Base-by-base conservation (phyloP, 2,888 invertebrate species). In the Geophilus truncorum region DNA sequence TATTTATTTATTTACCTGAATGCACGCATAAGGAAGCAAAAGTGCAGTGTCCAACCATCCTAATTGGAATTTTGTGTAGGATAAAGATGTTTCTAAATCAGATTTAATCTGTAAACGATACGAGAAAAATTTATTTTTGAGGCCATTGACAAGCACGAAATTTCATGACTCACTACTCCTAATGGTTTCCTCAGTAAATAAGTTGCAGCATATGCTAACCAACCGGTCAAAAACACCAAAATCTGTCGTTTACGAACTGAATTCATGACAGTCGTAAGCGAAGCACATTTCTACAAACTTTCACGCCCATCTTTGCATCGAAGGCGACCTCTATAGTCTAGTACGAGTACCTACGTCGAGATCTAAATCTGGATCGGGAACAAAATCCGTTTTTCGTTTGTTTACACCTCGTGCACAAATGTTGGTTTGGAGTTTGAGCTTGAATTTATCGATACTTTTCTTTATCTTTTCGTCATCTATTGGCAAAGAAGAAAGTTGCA, bases 1-100 rank as follows among this genome's bases (percentile, higher is more conserved):
- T 78, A 28, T 78, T 21, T 75, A 30, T n/a, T n/a, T n/a, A 9
- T 32, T 78, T 83, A 86, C 86, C 85, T 86, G 86, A 84, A 86
- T 84, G 5, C 86, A 77, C 78, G 89, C 87, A 84, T 89, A 89
- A 0, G 89, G 89, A 32, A 89, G 83, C 30, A 89, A 84, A 23
- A 89, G 84, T 15, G 88, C 88, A 25, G 87, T 86, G 82, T 89
- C 89, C 81, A 88, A 82, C 86, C 86, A 87, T 76, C 89, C 89
- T 25, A 89, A 84, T 80, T 86, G 84, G 21, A 86, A 83, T 82
- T 87, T 87, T 5, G 85, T 84, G 6, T 88, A 83, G 1, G 83
- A 81, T 62, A 88, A 84, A 9, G 86, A 86, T n/a, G 82, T 82
- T 80, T 87, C 86, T 78, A 89, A 83, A 81, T 87, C 87, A 12